phyloP scores from a whole-genome alignment of 2,797 vertebrate species.

The Australoheros facetus region DNA sequence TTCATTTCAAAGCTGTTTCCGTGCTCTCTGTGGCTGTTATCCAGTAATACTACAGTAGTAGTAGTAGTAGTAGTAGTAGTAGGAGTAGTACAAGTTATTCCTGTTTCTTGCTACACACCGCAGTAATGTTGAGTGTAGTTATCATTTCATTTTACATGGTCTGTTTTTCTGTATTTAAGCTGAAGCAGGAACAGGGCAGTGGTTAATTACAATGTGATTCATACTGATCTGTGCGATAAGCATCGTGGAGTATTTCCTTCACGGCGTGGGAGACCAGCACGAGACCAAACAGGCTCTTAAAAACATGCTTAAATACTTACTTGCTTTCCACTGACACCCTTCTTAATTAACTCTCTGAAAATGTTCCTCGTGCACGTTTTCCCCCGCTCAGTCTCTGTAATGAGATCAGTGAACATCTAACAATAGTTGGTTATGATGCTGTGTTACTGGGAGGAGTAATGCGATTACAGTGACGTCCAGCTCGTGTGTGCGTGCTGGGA shows the following conservation, averaged over 20 bases:
- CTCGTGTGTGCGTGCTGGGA: background rate
- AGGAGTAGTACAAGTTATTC: background rate
- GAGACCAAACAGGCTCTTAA: fast-evolving
- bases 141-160: background rate
- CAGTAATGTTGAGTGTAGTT: background rate
- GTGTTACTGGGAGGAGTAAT: constrained; percentile 25
- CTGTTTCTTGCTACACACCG: fast-evolving
- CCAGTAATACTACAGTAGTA: too few relatives aligned
- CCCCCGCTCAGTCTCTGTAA: background rate
- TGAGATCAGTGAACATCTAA: background rate
- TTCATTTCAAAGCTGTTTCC: background rate
- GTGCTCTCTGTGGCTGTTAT: background rate
- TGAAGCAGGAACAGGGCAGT: background rate
- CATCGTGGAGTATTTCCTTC: fast-evolving
- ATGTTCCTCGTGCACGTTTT: background rate
- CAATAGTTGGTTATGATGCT: background rate
- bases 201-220: background rate
- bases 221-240: too few relatives aligned
- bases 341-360: background rate
- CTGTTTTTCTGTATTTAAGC: background rate
- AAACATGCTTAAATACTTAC: background rate
- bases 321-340: background rate
- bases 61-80: too few relatives aligned
- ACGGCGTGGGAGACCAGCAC: background rate
- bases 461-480: constrained; percentile 31